Evolutionary conservation across 2,888 invertebrate species (phyloP).

Genomic region (Dyspetes luteomarginatus): DNA sequence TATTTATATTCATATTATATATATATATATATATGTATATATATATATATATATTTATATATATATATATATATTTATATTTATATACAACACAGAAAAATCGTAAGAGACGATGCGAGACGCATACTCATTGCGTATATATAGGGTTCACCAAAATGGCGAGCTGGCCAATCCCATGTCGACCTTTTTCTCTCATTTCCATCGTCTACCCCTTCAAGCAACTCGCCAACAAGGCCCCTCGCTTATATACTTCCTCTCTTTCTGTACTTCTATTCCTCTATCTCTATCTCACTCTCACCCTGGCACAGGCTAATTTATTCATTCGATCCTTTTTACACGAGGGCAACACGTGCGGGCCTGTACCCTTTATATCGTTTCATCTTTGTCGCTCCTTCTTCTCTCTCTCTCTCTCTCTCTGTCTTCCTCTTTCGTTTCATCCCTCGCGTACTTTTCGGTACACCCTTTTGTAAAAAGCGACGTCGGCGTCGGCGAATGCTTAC

Average conservation of each 20-base stretch:
- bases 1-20: neutral
- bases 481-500: constrained; percentile 79
- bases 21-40: neutral
- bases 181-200: constrained; percentile 64
- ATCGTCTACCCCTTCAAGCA: constrained; percentile 64
- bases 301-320: constrained; percentile 80
- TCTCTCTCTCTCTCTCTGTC: constrained; percentile 61
- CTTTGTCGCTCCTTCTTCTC: constrained; percentile 48
- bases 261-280: constrained; percentile 33
- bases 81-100: constrained; percentile 11
- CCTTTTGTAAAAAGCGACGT: constrained; percentile 78
- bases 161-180: constrained; percentile 74
- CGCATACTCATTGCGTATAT: constrained; percentile 48
- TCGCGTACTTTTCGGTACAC: constrained; percentile 76
- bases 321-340: constrained; percentile 81
- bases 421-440: constrained; percentile 54
- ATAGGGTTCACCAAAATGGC: constrained; percentile 81
- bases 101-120: constrained; percentile 55
- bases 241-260: constrained; percentile 56
- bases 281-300: constrained; percentile 52
- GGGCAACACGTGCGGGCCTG: constrained; percentile 74
- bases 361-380: constrained; percentile 59
- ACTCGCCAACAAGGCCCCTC: constrained; percentile 59
- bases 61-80: neutral
- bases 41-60: neutral